These are phyloP conservation scores for Acanthosepion pharaonis DNA, from an alignment of 2,888 invertebrate species.

Conservation along the genomic window DNA sequence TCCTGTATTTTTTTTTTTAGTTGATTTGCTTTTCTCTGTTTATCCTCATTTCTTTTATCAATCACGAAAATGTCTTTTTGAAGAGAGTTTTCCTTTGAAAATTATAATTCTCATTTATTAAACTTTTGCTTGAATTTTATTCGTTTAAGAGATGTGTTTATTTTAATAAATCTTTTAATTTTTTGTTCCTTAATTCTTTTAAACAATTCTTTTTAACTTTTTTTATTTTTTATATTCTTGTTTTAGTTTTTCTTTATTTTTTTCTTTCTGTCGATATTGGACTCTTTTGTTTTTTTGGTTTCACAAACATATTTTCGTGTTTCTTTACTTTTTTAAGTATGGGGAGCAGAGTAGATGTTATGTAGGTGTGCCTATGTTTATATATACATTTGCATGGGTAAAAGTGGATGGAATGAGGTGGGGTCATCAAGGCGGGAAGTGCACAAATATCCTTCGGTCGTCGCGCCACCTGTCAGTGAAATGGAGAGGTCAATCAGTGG, in stretches of 20 bases:
- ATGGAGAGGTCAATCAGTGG: neutral
- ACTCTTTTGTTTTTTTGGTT: neutral
- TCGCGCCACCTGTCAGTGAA: neutral
- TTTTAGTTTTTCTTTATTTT: neutral
- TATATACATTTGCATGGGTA: neutral
- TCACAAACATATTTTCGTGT: neutral
- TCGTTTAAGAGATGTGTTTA: too few species aligned
- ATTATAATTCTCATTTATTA: too few species aligned
- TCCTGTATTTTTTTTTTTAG: too few species aligned
- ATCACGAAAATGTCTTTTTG: too few species aligned
- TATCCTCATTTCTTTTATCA: too few species aligned
- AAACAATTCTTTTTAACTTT: neutral
- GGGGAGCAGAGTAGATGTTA: neutral
- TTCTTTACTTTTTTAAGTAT: neutral
- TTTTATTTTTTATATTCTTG: too few species aligned
- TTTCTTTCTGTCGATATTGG: neutral
- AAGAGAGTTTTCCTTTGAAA: too few species aligned
- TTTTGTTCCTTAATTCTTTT: too few species aligned
- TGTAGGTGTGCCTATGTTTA: neutral
- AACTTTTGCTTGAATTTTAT: too few species aligned
- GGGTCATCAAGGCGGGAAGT: neutral
- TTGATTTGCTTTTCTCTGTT: too few species aligned
- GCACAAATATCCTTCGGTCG: neutral
- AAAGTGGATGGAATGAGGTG: neutral
- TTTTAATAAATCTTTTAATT: too few species aligned